phyloP scores from a whole-genome alignment of 2,113 vertebrate genomes.

The Oenanthe oenanthe region DNA sequence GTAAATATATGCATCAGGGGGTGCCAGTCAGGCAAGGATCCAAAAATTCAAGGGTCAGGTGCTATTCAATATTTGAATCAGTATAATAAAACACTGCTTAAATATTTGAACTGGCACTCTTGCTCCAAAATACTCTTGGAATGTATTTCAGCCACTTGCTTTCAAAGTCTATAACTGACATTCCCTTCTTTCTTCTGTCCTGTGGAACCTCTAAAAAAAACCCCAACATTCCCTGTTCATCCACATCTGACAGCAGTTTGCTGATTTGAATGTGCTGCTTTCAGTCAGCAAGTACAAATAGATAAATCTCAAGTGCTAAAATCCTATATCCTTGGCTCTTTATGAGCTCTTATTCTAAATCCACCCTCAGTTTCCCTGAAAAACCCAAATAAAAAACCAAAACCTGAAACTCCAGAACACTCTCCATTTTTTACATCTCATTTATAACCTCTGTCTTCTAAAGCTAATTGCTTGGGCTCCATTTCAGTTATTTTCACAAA shows the following conservation, averaged over 20 bases:
- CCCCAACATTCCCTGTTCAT: background rate
- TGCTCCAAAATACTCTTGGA: conserved; percentile 62
- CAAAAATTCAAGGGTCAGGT: conserved; percentile 52
- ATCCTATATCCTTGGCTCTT: conserved; percentile 18
- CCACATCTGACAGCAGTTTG: conserved; percentile 31
- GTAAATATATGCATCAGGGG: conserved; percentile 13
- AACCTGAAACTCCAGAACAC: background rate
- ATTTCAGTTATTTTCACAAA: background rate
- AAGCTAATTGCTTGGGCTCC: background rate
- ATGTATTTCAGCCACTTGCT: conserved; percentile 29
- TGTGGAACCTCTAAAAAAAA: background rate
- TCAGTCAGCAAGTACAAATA: conserved; percentile 24
- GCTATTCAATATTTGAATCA: conserved; percentile 49
- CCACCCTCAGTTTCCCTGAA: background rate
- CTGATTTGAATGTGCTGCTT: conserved; percentile 17
- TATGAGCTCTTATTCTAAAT: background rate
- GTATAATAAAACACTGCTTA: conserved; percentile 61
- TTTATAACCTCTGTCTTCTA: background rate
- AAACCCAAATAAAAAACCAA: background rate
- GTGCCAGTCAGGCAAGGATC: conserved; percentile 36
- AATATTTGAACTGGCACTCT: conserved; percentile 69
- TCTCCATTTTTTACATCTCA: background rate
- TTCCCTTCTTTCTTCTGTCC: conserved; percentile 19
- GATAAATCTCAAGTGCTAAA: conserved; percentile 20
- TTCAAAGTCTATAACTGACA: conserved; percentile 58